Base-by-base conservation (phyloP, 2,797 vertebrate genomes). In the Acipenser transmontanus region DNA sequence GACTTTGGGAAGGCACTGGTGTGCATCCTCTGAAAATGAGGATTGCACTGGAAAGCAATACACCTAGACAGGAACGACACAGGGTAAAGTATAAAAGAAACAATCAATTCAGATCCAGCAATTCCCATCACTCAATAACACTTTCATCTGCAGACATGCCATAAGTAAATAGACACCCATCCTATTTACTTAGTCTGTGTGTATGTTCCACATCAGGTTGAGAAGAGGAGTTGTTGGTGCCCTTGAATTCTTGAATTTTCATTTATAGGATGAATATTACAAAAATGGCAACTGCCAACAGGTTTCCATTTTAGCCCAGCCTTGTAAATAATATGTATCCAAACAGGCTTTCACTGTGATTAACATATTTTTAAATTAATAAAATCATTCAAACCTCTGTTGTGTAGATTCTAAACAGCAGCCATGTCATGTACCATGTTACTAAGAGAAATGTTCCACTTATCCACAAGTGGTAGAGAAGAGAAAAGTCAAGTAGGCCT, bases 331-430 rank as follows among this genome's bases (percentile, higher is more conserved):
- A 34, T 34, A 3, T 34, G 34, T 34, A 34, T 13, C 63, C 47
- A 6, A 14, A 7, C 2, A 7, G 49, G 17, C 2, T 17, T 14
- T n/a, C 12, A 67, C 11, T 2, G 12, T 59, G 1, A 63, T 62
- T 59, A 66, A 51, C 49, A 63, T 11, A 4, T 34, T n/a, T 7
- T 20, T 8, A 6, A 65, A 13, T 17, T 49, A 8, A 50, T 17
- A 11, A 6, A 7, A 61, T 10, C 7, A 59, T 14, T 59, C 85
- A 77, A 17, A 98, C 97, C 95, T 99, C 96, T 2, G 93, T 95
- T 72, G 92, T 84, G 77, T 91, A 95, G 73, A 99, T 95, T 89
- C 89, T 92, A 81, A 99, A 98, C 76, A 99, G 93, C 61, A 92
- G 80, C 85, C 94, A 89, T 0, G 93, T 89, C 73, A 89, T 87